phyloP scores from a whole-genome alignment of 2,113 vertebrate species.

The Trachemys scripta region DNA sequence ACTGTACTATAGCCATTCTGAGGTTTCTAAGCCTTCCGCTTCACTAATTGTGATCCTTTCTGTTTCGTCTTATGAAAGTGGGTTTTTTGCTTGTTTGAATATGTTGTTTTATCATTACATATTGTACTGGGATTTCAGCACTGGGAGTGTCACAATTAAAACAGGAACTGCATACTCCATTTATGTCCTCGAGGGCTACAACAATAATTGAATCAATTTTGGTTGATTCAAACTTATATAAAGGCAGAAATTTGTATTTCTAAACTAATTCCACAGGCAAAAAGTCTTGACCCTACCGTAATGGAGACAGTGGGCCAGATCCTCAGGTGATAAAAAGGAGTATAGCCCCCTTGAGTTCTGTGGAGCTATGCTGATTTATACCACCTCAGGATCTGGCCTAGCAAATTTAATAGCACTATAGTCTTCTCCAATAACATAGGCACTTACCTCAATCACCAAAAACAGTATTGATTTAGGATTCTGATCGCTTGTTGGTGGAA shows the following conservation, averaged over 20 bases:
- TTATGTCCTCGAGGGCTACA: neutral
- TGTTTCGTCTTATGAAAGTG: neutral
- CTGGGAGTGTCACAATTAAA: constrained; percentile 23
- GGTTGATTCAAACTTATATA: neutral
- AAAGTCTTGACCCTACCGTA: neutral
- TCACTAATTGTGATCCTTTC: neutral
- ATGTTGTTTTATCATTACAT: neutral
- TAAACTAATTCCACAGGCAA: constrained; percentile 35
- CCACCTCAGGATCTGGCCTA: neutral
- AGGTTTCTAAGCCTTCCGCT: neutral
- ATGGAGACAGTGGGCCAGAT: neutral
- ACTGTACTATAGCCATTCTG: neutral
- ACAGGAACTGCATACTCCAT: neutral
- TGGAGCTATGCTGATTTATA: neutral
- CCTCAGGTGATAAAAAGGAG: neutral
- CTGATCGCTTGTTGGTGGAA: neutral
- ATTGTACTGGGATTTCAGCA: neutral
- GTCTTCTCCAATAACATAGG: neutral
- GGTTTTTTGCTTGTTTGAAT: neutral
- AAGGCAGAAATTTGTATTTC: constrained; percentile 43
- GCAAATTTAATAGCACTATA: neutral
- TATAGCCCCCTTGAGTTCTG: neutral
- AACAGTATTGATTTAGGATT: neutral
- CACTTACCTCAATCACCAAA: neutral
- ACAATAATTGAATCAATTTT: constrained; percentile 32